These are phyloP conservation scores for Listronotus bonariensis DNA, from an alignment of 1,140 invertebrate genomes.

Conservation along the genomic window DNA sequence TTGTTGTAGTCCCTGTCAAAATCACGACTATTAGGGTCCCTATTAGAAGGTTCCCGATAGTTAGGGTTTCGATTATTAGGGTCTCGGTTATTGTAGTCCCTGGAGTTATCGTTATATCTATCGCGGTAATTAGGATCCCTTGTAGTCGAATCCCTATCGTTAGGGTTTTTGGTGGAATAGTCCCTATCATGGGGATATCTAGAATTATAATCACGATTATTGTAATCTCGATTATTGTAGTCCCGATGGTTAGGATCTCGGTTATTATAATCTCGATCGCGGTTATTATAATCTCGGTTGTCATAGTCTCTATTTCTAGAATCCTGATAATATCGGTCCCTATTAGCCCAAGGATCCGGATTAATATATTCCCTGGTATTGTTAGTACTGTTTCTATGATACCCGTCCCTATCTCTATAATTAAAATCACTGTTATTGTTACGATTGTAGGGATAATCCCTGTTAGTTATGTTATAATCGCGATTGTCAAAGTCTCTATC, in stretches of 20 bases:
- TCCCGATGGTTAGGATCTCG: background rate
- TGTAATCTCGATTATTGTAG: background rate
- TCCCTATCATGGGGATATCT: background rate
- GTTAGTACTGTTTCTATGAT: background rate
- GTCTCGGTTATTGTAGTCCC: constrained; percentile 30
- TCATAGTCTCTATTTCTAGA: constrained; percentile 9
- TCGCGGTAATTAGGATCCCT: constrained; percentile 4
- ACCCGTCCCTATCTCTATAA: constrained; percentile 10
- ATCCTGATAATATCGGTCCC: background rate
- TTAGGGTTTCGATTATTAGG: constrained; percentile 20
- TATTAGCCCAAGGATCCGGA: background rate
- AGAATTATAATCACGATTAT: background rate
- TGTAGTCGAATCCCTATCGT: constrained; percentile 5
- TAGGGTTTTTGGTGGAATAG: constrained; percentile 5
- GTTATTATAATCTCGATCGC: constrained; percentile 17
- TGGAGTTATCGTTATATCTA: constrained; percentile 13
- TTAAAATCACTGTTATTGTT: background rate
- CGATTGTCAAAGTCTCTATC: constrained; percentile 4
- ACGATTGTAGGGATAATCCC: background rate
- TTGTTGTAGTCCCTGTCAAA: constrained; percentile 17
- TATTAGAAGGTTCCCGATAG: constrained; percentile 16
- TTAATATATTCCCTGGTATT: background rate
- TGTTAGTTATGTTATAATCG: background rate
- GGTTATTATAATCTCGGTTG: constrained; percentile 10
- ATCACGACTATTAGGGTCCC: constrained; percentile 25